Base-by-base conservation (phyloP, 1,140 invertebrate species). In the Frieseomelitta varia region DNA sequence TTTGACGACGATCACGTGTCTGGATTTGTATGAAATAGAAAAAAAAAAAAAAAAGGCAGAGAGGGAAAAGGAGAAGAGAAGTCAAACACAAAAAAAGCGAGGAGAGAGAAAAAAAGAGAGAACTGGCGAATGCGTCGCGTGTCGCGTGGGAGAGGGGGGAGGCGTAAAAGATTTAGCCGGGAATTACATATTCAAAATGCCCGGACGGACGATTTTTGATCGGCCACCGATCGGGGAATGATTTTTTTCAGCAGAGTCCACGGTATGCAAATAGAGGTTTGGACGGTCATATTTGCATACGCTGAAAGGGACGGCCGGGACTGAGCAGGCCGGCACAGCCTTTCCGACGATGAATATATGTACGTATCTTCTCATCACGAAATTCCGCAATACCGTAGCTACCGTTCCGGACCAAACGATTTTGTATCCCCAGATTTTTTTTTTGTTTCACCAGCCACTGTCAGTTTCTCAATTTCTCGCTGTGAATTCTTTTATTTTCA, bases 201-300 rank as follows among this genome's bases (percentile, higher is more conserved):
- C 17, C 68, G 81, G 24, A n/a, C 71, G 55, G 73, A 17, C 69
- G 85, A 81, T 89, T 88, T 87, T 79, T 85, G 83, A 88, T 84
- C 83, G 79, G 61, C 47, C 69, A 19, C 71, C 69, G 81, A 90
- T 90, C 79, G 87, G 69, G 81, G 74, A 86, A 88, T 65, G 79
- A 73, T 89, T 91, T 88, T n/a, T 47, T 86, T 75, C 85, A 76
- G 69, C 77, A 69, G 81, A 89, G 81, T 86, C 63, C 85, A 79
- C 58, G 87, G 83, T 88, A 91, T 91, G 90, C 81, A 91, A 91
- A 91, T 91, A 84, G 55, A 80, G 68, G 58, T 11, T 34, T 65
- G 69, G 81, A 73, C 83, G 79, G 81, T 78, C 85, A 75, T 91
- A 91, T 91, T 90, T 91, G 84, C 87, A 89, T 88, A 85, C 72